A percentile compares a stretch with the other conserved stretches of the same genome.
Conservation (phyloP, 2,113 vertebrate species). For the Promerops cafer region DNA sequence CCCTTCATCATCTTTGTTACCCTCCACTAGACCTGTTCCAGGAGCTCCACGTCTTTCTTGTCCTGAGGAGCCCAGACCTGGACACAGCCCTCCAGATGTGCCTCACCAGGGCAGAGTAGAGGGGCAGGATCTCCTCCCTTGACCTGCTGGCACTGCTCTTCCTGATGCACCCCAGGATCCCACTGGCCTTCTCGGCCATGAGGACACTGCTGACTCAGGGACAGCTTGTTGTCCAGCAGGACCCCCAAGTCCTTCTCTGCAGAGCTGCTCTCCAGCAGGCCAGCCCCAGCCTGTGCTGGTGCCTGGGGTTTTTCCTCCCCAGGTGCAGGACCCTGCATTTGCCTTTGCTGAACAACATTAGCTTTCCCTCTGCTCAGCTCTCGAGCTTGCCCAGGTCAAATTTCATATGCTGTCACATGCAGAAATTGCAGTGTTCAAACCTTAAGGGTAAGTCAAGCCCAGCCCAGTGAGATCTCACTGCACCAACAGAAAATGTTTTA, state of each 20-base stretch:
- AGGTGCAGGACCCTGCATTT: background rate
- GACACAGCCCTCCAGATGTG: background rate
- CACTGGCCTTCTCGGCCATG: rapidly evolving
- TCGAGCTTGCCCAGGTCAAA: background rate
- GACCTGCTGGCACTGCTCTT: background rate
- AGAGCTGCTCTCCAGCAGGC: background rate
- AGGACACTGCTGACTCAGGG: background rate
- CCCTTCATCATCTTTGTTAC: background rate
- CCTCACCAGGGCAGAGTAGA: background rate
- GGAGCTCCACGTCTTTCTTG: background rate
- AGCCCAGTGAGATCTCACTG: background rate
- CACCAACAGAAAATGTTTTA: background rate
- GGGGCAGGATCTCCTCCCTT: background rate
- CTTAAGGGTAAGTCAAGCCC: background rate
- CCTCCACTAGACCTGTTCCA: background rate
- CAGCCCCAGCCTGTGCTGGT: background rate
- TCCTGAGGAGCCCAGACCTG: background rate
- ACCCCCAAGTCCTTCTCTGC: background rate
- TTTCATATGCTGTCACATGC: background rate
- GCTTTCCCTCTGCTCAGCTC: rapidly evolving
- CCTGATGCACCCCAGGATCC: background rate
- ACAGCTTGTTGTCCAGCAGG: background rate
- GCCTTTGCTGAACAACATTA: background rate
- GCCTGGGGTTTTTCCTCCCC: rapidly evolving
- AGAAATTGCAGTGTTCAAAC: background rate